Percentiles rank a stretch among this genome's conserved stretches.
These are phyloP conservation scores for Clarias pachynema DNA, from an alignment of 2,797 vertebrate species.

Conservation along the genomic window DNA sequence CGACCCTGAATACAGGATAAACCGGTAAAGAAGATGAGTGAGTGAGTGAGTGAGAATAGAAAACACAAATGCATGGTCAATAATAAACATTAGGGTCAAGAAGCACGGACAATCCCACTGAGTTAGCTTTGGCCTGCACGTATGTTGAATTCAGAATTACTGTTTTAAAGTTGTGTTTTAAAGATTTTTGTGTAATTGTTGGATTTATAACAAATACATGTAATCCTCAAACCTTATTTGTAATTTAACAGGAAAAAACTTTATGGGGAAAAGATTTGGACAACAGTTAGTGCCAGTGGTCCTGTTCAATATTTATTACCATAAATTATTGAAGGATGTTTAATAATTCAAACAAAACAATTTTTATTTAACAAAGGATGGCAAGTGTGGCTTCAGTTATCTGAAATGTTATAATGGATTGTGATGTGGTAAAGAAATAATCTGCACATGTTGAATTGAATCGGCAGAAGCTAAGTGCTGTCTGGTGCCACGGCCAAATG, in stretches of 20 bases:
- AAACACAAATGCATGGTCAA: background rate
- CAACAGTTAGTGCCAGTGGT: background rate
- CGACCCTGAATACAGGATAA: no score
- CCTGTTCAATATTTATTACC: background rate
- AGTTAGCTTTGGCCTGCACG: background rate
- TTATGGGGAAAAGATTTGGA: background rate
- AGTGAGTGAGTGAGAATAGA: background rate
- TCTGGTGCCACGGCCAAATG: background rate
- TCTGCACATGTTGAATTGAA: background rate
- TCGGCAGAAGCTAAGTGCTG: background rate
- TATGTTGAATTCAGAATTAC: background rate
- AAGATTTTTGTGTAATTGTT: background rate
- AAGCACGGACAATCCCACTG: background rate
- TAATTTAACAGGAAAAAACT: background rate
- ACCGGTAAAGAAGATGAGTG: no score
- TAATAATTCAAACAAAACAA: no score
- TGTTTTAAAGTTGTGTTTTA: background rate
- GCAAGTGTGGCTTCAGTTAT: background rate
- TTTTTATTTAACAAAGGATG: background rate
- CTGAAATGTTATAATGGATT: background rate
- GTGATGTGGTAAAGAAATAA: conserved; percentile 13
- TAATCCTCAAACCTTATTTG: background rate
- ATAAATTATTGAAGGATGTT: background rate
- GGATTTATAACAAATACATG: background rate
- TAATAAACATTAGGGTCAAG: background rate